Base-by-base conservation (phyloP, 2,797 vertebrate species). In the Streptopelia turtur region DNA sequence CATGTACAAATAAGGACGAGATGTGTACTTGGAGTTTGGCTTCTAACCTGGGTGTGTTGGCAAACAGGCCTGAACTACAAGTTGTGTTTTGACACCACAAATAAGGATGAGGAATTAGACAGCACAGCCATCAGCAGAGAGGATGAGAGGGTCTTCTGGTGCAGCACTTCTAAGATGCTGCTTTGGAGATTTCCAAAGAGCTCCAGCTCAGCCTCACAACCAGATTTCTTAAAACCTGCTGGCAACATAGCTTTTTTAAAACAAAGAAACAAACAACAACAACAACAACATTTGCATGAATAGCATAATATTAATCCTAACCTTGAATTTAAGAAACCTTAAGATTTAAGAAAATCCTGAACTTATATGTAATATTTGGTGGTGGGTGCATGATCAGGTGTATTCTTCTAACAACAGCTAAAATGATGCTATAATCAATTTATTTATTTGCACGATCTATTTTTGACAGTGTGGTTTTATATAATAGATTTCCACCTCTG, bases 1-100 rank as follows among this genome's bases (percentile, higher is more conserved):
- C 61, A 12, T 1, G 66, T 2, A 81, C 85, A 88, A 92, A 88
- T 60, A 93, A 95, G 87, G 94, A 69, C 52, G 41, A 59, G 59
- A 78, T 4, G 52, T 27, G 75, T 13, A 9, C 75, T 43, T 16
- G 14, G 53, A 76, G 82, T 37, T 25, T 94, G 94, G 92, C 88
- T 83, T 20, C 83, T 57, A 55, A 90, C 79, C 69, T 71, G 79
- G 31, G 28, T 3, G 8, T 15, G 6, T 3, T 94, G 91, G 33
- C 79, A 87, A 95, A 77, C 1, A n/a, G 76, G 57, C 69, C 79
- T 24, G 39, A 81, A 3, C 49, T 35, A 5, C 47, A 45, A 7
- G 64, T 53, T 43, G 14, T 7, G 35, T 57, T 80, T n/a, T 49
- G 70, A 83, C 50, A 37, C 45, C 75, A 50, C 45, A 61, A 87